Evolutionary conservation across 2,113 vertebrate genomes (phyloP).

Genomic region (Astur gentilis): DNA sequence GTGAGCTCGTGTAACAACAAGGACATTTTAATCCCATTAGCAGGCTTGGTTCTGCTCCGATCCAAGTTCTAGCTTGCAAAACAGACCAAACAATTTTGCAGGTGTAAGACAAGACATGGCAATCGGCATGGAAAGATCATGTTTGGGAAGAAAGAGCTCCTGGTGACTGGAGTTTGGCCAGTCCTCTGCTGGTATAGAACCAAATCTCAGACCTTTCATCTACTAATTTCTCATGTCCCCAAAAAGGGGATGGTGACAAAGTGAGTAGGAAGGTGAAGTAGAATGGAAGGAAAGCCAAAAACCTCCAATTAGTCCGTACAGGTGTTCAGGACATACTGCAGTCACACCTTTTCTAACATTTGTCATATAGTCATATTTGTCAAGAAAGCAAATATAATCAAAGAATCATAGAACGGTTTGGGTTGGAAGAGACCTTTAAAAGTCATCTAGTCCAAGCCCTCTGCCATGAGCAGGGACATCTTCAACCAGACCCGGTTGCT

Average conservation of each 20-base stretch:
- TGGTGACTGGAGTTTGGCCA: neutral
- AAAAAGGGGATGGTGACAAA: neutral
- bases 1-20: neutral
- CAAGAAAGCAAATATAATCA: neutral
- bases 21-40: neutral
- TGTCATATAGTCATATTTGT: neutral
- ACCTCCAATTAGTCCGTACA: neutral
- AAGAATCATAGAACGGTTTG: neutral
- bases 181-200: neutral
- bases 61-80: neutral
- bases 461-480: neutral
- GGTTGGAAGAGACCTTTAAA: neutral
- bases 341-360: neutral
- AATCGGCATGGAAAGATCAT: neutral
- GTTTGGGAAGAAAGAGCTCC: neutral
- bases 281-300: neutral
- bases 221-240: neutral
- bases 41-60: neutral
- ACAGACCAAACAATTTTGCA: neutral
- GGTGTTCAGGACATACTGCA: neutral
- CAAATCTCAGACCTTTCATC: neutral
- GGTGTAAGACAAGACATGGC: neutral
- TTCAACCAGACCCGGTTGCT: neutral
- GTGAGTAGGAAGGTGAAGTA: neutral
- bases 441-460: rapidly evolving